Base-by-base conservation (phyloP, 2,888 invertebrate genomes). In the Protodeltote pygarga region DNA sequence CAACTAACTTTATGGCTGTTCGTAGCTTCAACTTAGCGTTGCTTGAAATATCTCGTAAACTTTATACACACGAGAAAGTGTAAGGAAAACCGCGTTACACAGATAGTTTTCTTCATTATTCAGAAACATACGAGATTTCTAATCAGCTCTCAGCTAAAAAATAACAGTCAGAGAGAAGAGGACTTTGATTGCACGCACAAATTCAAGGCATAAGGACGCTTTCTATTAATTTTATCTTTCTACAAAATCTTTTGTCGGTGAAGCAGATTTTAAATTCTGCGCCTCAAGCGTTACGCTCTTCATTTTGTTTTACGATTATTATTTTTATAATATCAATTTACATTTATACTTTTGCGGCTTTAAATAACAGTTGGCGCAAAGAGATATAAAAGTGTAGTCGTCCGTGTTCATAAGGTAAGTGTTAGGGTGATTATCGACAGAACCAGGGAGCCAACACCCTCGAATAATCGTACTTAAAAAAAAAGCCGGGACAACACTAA, bases 361-460 rank as follows among this genome's bases (percentile, higher is more conserved):
- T 15, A 34, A 34, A 23, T n/a, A 33, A 33, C 6, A 42, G 10
- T 33, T 24, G 10, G 17, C 5, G 17, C n/a, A 5, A 31, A 40
- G 3, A 16, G 3, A 35, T 17, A 17, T 8, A 73, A 73, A 75
- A 73, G 70, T 65, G 46, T 69, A 69, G 69, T 65, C 49, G 65
- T 68, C 69, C 50, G 65, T 49, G 60, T 67, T 75, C 70, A 73
- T 77, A n/a, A n/a, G n/a, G n/a, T 75, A 72, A 65, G 14, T 37
- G 64, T 55, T 61, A 63, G 65, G 71, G 71, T 76, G 71, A 75
- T 75, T 73, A 75, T 76, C 65, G 65, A 58, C 29, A 46, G 53
- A 49, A 40, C 25, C 44, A 45, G 34, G 23, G 29, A 46, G 53
- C n/a, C n/a, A 41, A 50, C 54, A 51, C 51, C 44, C 45, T 49